Evolutionary conservation across 2,888 invertebrate species (phyloP).

Genomic region (Neoscelio sp.): DNA sequence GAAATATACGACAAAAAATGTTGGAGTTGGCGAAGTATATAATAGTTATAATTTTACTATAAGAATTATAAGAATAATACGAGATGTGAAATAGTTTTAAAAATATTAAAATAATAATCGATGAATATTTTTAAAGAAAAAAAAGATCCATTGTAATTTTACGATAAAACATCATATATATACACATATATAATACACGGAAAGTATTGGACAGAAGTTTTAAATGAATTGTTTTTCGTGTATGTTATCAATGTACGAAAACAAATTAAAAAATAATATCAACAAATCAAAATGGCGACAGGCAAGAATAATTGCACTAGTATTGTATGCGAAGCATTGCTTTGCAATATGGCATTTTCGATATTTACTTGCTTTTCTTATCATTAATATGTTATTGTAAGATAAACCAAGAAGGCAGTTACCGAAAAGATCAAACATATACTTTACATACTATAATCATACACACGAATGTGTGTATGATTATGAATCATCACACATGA

Average conservation of each 20-base stretch:
- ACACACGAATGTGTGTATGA: too few species aligned
- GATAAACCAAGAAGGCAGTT: too few species aligned
- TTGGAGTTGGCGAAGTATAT: conserved; percentile 41
- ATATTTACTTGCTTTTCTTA: too few species aligned
- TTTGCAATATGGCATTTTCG: too few species aligned
- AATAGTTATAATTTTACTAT: conserved; percentile 28
- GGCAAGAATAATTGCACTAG: not conserved
- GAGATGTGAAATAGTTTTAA: conserved; percentile 37
- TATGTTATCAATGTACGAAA: conserved; percentile 33
- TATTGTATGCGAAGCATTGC: not conserved
- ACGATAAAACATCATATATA: conserved; percentile 21
- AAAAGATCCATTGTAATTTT: conserved; percentile 36
- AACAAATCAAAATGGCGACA: conserved; percentile 32
- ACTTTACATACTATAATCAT: too few species aligned
- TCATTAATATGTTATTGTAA: too few species aligned
- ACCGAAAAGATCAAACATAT: too few species aligned
- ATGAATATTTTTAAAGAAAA: conserved; percentile 49
- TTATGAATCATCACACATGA: too few species aligned
- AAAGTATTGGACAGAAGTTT: conserved; percentile 43
- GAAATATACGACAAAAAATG: conserved; percentile 16
- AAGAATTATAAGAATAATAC: conserved; percentile 22
- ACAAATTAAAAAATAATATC: conserved; percentile 15
- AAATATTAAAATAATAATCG: conserved; percentile 22
- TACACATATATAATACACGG: conserved; percentile 28
- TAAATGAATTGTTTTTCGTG: conserved; percentile 36